Evolutionary conservation across 2,113 vertebrate genomes (phyloP).

Genomic region (Spheniscus mendiculus): DNA sequence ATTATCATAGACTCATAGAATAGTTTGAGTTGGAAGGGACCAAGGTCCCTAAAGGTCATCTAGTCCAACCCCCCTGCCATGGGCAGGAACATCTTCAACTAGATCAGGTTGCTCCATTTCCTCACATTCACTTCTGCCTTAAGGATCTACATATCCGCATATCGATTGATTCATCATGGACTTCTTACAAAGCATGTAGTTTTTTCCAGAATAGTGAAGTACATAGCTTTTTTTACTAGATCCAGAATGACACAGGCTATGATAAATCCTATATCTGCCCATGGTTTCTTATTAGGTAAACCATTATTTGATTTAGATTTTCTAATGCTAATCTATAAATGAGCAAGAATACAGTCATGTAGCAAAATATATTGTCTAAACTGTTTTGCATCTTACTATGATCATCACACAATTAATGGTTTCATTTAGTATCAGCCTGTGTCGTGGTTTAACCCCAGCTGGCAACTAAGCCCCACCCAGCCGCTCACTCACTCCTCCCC

Average conservation of each 20-base stretch:
- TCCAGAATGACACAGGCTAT: neutral
- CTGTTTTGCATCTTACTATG: neutral
- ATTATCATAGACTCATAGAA: neutral
- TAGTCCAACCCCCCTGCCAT: too few species aligned
- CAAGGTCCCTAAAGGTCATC: too few species aligned
- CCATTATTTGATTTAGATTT: neutral
- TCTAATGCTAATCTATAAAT: neutral
- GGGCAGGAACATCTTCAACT: too few species aligned
- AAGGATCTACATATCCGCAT: neutral
- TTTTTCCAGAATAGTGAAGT: neutral
- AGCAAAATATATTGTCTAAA: neutral
- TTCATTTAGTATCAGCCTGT: neutral
- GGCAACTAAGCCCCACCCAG: too few species aligned
- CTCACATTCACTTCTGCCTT: neutral
- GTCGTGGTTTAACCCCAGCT: too few species aligned
- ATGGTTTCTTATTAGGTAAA: neutral
- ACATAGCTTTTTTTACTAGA: neutral
- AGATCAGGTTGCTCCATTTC: neutral
- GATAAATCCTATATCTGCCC: neutral
- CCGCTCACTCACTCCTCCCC: too few species aligned
- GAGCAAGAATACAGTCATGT: neutral
- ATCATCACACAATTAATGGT: neutral
- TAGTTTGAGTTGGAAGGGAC: too few species aligned
- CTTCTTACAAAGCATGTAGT: neutral
- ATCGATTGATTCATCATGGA: neutral